phyloP scores from a whole-genome alignment of 2,797 vertebrate species.

The Syncerus caffer region DNA sequence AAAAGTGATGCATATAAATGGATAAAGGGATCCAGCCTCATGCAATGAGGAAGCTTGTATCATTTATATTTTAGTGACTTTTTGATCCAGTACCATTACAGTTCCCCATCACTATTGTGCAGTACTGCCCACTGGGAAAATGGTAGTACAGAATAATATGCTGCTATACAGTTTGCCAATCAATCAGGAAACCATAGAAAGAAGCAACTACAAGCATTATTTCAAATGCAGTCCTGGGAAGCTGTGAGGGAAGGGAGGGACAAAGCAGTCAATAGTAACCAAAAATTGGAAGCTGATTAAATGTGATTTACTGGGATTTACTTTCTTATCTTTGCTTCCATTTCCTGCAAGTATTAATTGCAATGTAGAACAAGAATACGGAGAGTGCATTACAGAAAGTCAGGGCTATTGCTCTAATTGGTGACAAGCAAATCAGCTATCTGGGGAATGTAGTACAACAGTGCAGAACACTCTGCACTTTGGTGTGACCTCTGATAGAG shows the following conservation, averaged over 20 bases:
- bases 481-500: neutral
- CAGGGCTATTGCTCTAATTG: constrained; percentile 55
- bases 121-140: constrained; percentile 67
- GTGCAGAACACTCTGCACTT: neutral
- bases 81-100: constrained; percentile 56
- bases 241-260: neutral
- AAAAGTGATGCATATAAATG: constrained; percentile 44
- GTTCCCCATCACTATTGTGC: constrained; percentile 51
- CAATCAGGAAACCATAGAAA: constrained; percentile 60
- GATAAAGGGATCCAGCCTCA: constrained; percentile 34
- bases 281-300: constrained; percentile 61
- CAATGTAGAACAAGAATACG: constrained; percentile 16
- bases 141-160: constrained; percentile 46
- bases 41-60: constrained; percentile 47
- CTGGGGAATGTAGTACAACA: constrained; percentile 26
- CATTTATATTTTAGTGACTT: constrained; percentile 66
- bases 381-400: constrained; percentile 50
- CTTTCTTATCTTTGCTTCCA: constrained; percentile 23
- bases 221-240: constrained; percentile 51
- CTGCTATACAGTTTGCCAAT: constrained; percentile 61
- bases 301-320: constrained; percentile 57
- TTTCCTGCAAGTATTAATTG: constrained; percentile 61
- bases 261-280: constrained; percentile 28
- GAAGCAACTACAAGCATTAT: constrained; percentile 37
- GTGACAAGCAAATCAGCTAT: constrained; percentile 54